These are phyloP conservation scores for Chlorodrepanis virens DNA, from an alignment of 2,113 vertebrate genomes.

Conservation along the genomic window DNA sequence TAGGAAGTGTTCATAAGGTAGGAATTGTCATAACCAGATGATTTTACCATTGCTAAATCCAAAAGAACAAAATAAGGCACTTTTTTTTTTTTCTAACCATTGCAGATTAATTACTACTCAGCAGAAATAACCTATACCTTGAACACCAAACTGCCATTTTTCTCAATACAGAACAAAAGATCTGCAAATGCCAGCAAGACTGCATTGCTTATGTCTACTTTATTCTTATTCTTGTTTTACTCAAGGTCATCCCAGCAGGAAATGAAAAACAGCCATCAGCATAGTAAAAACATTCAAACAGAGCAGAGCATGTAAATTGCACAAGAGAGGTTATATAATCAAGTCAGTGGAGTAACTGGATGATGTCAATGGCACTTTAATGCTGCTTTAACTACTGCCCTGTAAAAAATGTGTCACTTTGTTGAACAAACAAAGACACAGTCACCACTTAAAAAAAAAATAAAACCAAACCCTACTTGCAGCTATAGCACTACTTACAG, in stretches of 20 bases:
- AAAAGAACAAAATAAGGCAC: background rate
- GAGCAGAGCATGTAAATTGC: constrained; percentile 69
- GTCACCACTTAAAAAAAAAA: constrained; percentile 23
- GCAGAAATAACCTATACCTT: constrained; percentile 34
- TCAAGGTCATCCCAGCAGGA: constrained; percentile 70
- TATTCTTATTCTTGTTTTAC: constrained; percentile 69
- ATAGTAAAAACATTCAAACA: constrained; percentile 68
- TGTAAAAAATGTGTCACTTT: constrained; percentile 62
- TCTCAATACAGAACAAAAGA: constrained; percentile 64
- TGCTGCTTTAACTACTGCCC: constrained; percentile 46
- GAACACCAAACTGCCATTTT: constrained; percentile 43
- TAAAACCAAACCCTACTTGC: background rate
- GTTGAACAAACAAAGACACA: constrained; percentile 46
- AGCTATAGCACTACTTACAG: background rate
- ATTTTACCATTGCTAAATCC: background rate
- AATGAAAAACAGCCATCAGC: constrained; percentile 72
- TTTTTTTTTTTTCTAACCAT: background rate
- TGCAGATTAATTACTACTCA: background rate
- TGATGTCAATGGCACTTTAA: constrained; percentile 63
- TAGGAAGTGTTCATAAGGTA: background rate
- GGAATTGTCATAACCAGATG: background rate
- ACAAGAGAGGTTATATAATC: constrained; percentile 67
- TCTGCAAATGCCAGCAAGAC: constrained; percentile 65
- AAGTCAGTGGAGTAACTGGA: constrained; percentile 58
- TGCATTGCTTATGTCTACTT: constrained; percentile 63